Percentiles rank a stretch among this genome's conserved stretches.
These are phyloP conservation scores for Micromys minutus DNA, from an alignment of 2,113 vertebrate genomes.

Conservation along the genomic window DNA sequence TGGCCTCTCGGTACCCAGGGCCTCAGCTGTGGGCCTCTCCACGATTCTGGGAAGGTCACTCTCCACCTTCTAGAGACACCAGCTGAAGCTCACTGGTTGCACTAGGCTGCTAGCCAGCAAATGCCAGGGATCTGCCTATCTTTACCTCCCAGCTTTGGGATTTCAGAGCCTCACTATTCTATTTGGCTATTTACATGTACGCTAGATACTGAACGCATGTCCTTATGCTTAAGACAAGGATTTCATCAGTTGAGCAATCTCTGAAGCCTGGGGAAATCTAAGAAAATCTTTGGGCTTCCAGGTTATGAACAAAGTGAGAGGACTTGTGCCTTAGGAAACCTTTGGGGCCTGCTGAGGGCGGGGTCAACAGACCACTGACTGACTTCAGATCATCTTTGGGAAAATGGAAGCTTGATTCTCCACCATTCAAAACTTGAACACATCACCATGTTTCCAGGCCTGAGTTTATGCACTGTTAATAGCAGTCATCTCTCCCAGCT, in stretches of 20 bases:
- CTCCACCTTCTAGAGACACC: not conserved
- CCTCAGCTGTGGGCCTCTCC: not conserved
- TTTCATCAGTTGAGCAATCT: not conserved
- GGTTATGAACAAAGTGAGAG: not conserved
- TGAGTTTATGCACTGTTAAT: not conserved
- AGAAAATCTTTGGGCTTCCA: not conserved
- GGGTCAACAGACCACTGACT: too few species aligned
- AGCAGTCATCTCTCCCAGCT: not conserved
- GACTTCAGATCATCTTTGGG: not conserved
- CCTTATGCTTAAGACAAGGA: not conserved
- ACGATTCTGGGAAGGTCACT: not conserved
- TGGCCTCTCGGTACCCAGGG: not conserved
- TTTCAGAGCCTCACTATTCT: not conserved
- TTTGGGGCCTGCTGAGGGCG: not conserved
- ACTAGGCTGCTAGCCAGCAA: not conserved
- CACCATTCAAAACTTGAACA: not conserved
- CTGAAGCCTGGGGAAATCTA: not conserved
- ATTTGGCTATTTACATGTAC: too few species aligned
- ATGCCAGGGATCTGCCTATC: not conserved
- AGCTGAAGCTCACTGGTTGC: not conserved
- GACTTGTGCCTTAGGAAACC: not conserved
- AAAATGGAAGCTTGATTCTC: not conserved
- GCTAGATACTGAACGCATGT: not conserved
- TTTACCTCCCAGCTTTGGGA: not conserved
- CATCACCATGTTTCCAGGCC: not conserved